Evolutionary conservation across 2,888 invertebrate genomes (phyloP).

Genomic region (Chrysomela aeneicollis): DNA sequence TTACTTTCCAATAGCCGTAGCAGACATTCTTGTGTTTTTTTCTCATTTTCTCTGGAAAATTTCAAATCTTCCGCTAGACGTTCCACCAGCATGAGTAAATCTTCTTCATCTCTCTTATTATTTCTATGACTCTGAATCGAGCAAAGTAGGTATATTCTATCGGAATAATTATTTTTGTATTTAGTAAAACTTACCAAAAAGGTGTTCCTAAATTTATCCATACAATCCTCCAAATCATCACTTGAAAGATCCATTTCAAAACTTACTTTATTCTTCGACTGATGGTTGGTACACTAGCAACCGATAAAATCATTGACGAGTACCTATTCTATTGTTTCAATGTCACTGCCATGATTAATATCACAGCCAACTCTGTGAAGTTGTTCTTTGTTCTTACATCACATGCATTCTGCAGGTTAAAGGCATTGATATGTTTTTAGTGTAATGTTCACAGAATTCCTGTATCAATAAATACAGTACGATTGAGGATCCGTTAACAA

Average conservation of each 20-base stretch:
- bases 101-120: slow-evolving; percentile 26
- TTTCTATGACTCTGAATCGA: slow-evolving; percentile 29
- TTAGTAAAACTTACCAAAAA: slow-evolving; percentile 33
- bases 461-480: too few species aligned
- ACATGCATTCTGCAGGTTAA: too few species aligned
- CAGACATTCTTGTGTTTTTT: slow-evolving; percentile 24
- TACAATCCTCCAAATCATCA: slow-evolving; percentile 34
- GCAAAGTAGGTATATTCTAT: not conserved
- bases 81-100: slow-evolving; percentile 29
- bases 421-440: too few species aligned
- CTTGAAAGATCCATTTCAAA: slow-evolving; percentile 23
- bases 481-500: too few species aligned
- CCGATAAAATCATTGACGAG: too few species aligned
- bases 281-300: too few species aligned
- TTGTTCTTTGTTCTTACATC: too few species aligned
- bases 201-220: slow-evolving; percentile 31
- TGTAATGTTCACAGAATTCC: too few species aligned
- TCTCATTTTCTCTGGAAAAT: slow-evolving; percentile 23
- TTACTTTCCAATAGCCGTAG: slow-evolving; percentile 27
- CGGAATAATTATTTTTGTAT: too few species aligned
- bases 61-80: slow-evolving; percentile 32
- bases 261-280: not conserved
- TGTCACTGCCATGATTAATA: too few species aligned
- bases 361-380: too few species aligned
- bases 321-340: too few species aligned